Evolutionary conservation across 2,888 invertebrate genomes (phyloP).

Genomic region (Chironomus riparius): DNA sequence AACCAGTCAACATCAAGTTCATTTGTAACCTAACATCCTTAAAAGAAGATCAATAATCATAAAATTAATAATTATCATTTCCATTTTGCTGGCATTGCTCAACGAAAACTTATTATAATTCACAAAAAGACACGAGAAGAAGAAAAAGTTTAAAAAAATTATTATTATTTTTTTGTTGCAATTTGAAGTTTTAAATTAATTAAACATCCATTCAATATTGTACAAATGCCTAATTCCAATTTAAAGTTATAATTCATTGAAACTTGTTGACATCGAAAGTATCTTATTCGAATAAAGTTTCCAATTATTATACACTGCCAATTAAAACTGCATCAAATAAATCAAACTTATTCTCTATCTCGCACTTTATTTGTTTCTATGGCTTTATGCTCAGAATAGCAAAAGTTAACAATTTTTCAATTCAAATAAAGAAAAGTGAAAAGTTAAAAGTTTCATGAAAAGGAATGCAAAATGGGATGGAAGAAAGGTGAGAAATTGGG

Average conservation of each 20-base stretch:
- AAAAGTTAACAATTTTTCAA: not conserved
- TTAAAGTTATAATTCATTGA: constrained; percentile 15
- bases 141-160: too few relatives aligned
- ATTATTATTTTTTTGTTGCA: not conserved
- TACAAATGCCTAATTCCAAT: constrained; percentile 6
- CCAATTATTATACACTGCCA: constrained; percentile 15
- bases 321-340: constrained; percentile 24
- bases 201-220: not conserved
- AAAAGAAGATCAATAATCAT: too few relatives aligned
- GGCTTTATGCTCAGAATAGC: too few relatives aligned
- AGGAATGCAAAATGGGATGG: not conserved
- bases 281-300: not conserved
- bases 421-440: not conserved
- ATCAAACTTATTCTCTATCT: constrained; percentile 1
- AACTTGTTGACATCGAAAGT: constrained; percentile 13
- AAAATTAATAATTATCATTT: too few relatives aligned
- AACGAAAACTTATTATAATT: too few relatives aligned
- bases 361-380: not conserved
- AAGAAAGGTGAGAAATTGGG: too few relatives aligned
- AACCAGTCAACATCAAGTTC: too few relatives aligned
- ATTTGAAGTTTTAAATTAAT: not conserved
- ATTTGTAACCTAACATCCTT: too few relatives aligned
- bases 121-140: too few relatives aligned
- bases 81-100: too few relatives aligned
- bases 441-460: not conserved